Evolutionary conservation across 2,113 vertebrate genomes (phyloP), one percentile per base, ranked within the genome.

Genomic region (Passer domesticus): DNA sequence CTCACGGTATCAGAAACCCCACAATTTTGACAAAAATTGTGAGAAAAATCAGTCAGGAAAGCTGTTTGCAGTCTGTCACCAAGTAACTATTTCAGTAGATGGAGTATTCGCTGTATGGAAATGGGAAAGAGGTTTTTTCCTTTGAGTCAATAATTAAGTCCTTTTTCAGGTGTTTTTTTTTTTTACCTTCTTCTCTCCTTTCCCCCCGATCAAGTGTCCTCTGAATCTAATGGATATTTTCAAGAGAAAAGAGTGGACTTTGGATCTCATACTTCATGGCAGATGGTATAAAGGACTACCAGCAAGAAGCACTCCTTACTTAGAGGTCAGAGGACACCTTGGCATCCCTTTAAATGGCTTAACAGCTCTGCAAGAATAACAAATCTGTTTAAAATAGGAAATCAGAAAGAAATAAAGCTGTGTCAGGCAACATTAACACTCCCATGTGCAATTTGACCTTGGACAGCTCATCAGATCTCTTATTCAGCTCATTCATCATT

Each of bases 401-500:
- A 86, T 81, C 46, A 50, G 69, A 53, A 92, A 41, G 75, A 93
- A 74, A 90, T 80, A 93, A 93, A 92, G 85, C 96, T 85, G 80
- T 92, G 35, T 87, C 89, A 94, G 75, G 68, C 72, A 96, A 68
- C 64, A 86, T 83, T 88, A 87, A 78, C 76, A 43, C 72, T 90
- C 87, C 77, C 64, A 21, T 81, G 70, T 93, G 84, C 62, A 92
- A 91, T 77, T 87, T 81, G 96, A 90, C 95, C 83, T 96, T 97
- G 93, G 91, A 82, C 47, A 95, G 63, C 86, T 95, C 8, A 3
- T 94, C 55, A 70, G 81, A 78, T 95, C 62, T 77, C 84, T 83
- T 79, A 63, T 78, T 93, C 93, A 84, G 72, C 94, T 95, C 93
- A 96, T 97, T 96, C 95, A 97, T 97, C 96, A 97, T 95, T 88